Conservation (phyloP, 1,140 invertebrate species). For the Drosophila hydei region DNA sequence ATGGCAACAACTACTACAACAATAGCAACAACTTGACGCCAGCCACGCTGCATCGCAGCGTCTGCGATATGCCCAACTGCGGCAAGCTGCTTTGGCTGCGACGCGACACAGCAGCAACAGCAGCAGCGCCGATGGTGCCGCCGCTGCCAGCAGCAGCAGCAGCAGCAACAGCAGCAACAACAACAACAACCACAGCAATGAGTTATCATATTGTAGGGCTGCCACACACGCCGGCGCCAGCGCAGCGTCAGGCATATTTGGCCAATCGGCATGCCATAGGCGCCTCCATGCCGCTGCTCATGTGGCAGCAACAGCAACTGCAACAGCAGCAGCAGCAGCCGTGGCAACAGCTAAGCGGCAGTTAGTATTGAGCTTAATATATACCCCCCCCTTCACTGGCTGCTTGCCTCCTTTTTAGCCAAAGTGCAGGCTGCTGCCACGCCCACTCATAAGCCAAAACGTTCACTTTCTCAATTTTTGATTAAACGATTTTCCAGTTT, state of each 20-base stretch:
- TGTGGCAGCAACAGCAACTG: conserved; percentile 56
- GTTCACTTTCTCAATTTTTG: conserved; percentile 70
- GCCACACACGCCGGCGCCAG: conserved; percentile 73
- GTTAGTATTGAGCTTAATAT: conserved; percentile 56
- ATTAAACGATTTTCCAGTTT: conserved; percentile 69
- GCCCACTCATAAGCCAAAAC: neutral
- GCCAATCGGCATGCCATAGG: conserved; percentile 77
- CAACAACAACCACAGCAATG: conserved; percentile 15
- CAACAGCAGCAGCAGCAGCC: conserved; percentile 36
- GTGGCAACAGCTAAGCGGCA: conserved; percentile 40
- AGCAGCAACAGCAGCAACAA: neutral
- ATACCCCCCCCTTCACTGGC: neutral
- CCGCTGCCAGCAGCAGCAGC: conserved; percentile 43
- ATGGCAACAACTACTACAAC: conserved; percentile 20
- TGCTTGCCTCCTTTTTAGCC: too few species aligned
- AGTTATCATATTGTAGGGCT: conserved; percentile 70
- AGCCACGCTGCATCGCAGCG: conserved; percentile 43
- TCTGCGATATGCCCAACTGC: conserved; percentile 76
- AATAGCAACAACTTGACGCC: conserved; percentile 26
- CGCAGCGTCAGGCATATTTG: conserved; percentile 66
- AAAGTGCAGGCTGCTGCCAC: conserved; percentile 1
- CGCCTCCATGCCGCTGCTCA: conserved; percentile 72
- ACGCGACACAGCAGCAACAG: conserved; percentile 28
- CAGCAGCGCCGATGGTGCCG: conserved; percentile 41
- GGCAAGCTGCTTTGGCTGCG: conserved; percentile 79